Conservation (phyloP, 2,113 vertebrate species). For the Columba janthina region DNA sequence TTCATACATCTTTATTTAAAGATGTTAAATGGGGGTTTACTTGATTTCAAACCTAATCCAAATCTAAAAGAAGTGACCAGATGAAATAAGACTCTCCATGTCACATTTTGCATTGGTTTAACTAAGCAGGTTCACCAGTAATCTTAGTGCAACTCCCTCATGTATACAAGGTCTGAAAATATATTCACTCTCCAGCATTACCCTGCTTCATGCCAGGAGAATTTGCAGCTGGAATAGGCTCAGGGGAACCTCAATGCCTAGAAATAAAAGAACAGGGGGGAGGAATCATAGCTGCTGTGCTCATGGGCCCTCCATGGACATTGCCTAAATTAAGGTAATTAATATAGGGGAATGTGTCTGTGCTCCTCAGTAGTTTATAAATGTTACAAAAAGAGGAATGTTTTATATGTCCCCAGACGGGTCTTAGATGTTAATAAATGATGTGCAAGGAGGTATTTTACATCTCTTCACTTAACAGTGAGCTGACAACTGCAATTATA, state of each 20-base stretch:
- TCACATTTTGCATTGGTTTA: slow-evolving; percentile 11
- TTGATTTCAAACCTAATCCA: slow-evolving; percentile 44
- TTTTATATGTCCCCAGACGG: slow-evolving; percentile 48
- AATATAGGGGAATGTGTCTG: slow-evolving; percentile 46
- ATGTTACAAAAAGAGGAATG: slow-evolving; percentile 54
- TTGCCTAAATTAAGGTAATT: slow-evolving; percentile 50
- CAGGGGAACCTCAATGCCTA: neutral
- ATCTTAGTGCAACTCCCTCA: slow-evolving; percentile 2
- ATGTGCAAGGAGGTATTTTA: slow-evolving; percentile 57
- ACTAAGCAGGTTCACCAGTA: slow-evolving; percentile 38
- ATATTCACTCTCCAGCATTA: slow-evolving; percentile 8
- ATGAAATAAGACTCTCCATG: slow-evolving; percentile 32
- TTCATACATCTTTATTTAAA: slow-evolving; percentile 47
- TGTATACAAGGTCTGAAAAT: slow-evolving; percentile 38
- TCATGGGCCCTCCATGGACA: neutral
- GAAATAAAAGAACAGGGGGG: neutral
- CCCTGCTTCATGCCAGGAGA: neutral
- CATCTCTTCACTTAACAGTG: slow-evolving; percentile 45
- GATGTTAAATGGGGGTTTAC: slow-evolving; percentile 37
- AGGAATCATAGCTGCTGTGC: neutral
- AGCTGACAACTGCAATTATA: slow-evolving; percentile 61
- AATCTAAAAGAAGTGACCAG: neutral
- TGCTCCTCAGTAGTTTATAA: slow-evolving; percentile 55
- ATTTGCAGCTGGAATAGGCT: slow-evolving; percentile 41
- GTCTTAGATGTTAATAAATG: slow-evolving; percentile 68